Base-by-base conservation (phyloP, 2,888 invertebrate species). In the Phoenoteleia sp. region DNA sequence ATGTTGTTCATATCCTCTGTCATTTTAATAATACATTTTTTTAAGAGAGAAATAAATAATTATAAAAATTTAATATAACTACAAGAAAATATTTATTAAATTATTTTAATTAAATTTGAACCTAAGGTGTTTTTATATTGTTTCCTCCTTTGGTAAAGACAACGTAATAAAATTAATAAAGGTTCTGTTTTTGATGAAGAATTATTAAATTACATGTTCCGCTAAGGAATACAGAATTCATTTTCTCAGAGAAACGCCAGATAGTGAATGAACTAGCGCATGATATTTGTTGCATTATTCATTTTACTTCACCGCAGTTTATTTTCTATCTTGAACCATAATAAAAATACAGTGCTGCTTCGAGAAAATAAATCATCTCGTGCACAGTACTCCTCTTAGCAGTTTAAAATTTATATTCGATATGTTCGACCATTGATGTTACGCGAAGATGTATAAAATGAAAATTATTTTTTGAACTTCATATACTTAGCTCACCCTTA, bases 201-300 rank as follows among this genome's bases (percentile, higher is more conserved):
- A 83, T 83, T 83, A 72, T 83, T 83, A 83, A 83, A 83, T 83
- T 83, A 83, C 79, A 83, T 83, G 83, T 77, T 77, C 52, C 54
- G 45, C 67, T 60, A 83, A 72, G 60, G 77, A 83, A 77, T 71
- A 71, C 83, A 42, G 74, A 77, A 83, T 83, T 83, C 83, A 77
- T 83, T 77, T 83, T 77, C 67, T 67, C 60, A 66, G 71, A 47
- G 67, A 66, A 83, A 79, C 69, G 74, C 66, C 49, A 54, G 75
- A 80, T 75, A 80, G 84, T 66, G 84, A 84, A 84, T 80, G 75
- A 84, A 80, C 71, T 76, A 76, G 75, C 80, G 74, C 75, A 84
- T 84, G 84, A 84, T 84, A 84, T 84, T 84, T 84, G 84, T 84
- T 84, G 84, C 84, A 84, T 84, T 84, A 84, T 84, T 84, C 84